Conservation (phyloP, 2,797 vertebrate genomes). For the Atherinosoma microstoma region DNA sequence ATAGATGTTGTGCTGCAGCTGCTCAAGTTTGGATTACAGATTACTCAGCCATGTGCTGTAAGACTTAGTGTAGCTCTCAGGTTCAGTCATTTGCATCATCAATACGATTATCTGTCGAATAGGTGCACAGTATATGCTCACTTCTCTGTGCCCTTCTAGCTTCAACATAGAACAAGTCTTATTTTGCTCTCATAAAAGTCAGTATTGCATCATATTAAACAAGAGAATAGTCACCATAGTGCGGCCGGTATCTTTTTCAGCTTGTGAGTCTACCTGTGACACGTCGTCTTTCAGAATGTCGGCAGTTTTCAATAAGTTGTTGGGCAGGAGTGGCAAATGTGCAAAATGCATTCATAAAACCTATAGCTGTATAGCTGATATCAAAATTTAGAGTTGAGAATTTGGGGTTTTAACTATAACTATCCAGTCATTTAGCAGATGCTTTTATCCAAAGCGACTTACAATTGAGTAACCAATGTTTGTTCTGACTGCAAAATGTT, state of each 20-base stretch:
- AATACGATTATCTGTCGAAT: conserved; percentile 22
- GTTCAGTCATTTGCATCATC: conserved; percentile 48
- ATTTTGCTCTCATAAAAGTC: background rate
- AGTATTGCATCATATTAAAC: background rate
- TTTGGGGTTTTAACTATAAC: background rate
- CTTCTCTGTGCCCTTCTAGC: background rate
- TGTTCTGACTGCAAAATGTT: background rate
- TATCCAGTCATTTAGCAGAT: no score
- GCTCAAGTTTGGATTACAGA: conserved; percentile 19
- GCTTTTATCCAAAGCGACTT: no score
- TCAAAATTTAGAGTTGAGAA: background rate
- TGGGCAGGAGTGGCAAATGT: background rate
- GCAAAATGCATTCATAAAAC: background rate
- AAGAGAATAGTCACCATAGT: background rate
- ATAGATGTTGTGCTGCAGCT: conserved; percentile 4
- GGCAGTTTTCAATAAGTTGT: background rate
- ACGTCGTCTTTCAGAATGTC: background rate
- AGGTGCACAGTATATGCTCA: conserved; percentile 15
- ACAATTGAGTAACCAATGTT: no score
- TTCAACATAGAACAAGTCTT: background rate
- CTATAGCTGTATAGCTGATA: background rate
- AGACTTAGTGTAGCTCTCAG: conserved; percentile 45
- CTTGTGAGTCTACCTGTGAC: background rate
- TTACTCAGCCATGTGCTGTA: conserved; percentile 36
- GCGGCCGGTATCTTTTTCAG: background rate